Conservation (phyloP, 1,140 invertebrate species). For the Zaprionus taronus region DNA sequence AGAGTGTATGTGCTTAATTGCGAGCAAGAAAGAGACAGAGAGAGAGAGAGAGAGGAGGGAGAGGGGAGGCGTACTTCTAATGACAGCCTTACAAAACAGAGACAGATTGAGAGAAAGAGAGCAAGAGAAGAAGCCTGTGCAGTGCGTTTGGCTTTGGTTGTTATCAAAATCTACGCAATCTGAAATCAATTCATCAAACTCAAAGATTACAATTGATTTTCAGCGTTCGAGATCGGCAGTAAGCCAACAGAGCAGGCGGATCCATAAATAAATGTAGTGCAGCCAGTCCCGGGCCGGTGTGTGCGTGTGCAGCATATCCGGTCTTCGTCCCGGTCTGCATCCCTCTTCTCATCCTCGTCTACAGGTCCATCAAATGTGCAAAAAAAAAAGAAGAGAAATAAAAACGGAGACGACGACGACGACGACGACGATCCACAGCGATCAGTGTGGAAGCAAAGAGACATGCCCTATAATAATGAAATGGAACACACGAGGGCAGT, state of each 20-base stretch:
- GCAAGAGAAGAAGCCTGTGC: background rate
- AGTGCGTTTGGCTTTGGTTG: constrained; percentile 2
- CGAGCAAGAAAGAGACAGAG: constrained; percentile 14
- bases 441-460: constrained; percentile 22
- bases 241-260: constrained; percentile 49
- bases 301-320: constrained; percentile 76
- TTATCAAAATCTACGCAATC: constrained; percentile 74
- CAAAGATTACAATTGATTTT: constrained; percentile 78
- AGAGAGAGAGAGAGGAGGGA: background rate
- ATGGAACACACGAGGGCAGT: constrained; percentile 40
- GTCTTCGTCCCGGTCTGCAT: constrained; percentile 30
- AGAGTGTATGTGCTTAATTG: constrained; percentile 34
- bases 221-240: constrained; percentile 21
- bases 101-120: constrained; percentile 2
- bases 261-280: constrained; percentile 82
- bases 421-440: constrained; percentile 7
- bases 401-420: constrained; percentile 15
- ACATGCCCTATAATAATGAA: constrained; percentile 77
- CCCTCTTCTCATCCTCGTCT: background rate
- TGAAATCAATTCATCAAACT: constrained; percentile 81
- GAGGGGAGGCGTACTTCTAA: constrained; percentile 32
- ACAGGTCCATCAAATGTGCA: constrained; percentile 61
- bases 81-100: constrained; percentile 39
- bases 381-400: constrained; percentile 23
- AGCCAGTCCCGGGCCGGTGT: constrained; percentile 37